These are phyloP conservation scores for Trichoplusia ni DNA, from an alignment of 1,140 invertebrate species.

Conservation along the genomic window DNA sequence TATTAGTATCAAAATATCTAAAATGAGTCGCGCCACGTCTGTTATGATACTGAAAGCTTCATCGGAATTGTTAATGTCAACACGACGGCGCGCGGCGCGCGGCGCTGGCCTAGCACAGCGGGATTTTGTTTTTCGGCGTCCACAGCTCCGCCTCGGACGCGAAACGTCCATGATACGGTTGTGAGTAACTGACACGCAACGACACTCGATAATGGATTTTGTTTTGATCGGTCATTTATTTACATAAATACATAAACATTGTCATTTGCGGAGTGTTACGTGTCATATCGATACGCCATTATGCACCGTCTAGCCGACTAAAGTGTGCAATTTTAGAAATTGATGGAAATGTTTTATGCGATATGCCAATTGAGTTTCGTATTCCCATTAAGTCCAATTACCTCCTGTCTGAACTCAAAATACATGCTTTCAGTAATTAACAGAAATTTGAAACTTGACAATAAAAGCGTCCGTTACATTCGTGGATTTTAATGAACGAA, in stretches of 20 bases:
- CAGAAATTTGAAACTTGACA: too few species aligned
- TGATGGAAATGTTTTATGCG: neutral
- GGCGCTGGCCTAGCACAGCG: too few species aligned
- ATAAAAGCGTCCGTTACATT: neutral
- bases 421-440: too few species aligned
- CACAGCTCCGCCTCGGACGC: neutral
- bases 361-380: neutral
- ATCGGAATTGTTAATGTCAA: conserved; percentile 58
- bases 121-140: conserved; percentile 16
- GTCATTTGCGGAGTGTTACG: conserved; percentile 3
- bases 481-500: neutral
- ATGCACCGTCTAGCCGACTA: neutral
- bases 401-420: too few species aligned
- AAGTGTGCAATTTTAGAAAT: conserved; percentile 14
- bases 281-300: neutral
- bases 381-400: too few species aligned
- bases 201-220: conserved; percentile 39
- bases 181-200: conserved; percentile 19
- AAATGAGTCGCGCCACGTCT: neutral
- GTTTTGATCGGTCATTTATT: conserved; percentile 42
- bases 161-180: conserved; percentile 6
- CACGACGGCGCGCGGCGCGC: neutral
- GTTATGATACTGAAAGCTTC: conserved; percentile 32
- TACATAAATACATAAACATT: conserved; percentile 42
- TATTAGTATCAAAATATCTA: conserved; percentile 15